Percentiles rank a stretch among this genome's conserved stretches.
These are phyloP conservation scores for Antechinus flavipes DNA, from an alignment of 2,113 vertebrate species.

Conservation along the genomic window DNA sequence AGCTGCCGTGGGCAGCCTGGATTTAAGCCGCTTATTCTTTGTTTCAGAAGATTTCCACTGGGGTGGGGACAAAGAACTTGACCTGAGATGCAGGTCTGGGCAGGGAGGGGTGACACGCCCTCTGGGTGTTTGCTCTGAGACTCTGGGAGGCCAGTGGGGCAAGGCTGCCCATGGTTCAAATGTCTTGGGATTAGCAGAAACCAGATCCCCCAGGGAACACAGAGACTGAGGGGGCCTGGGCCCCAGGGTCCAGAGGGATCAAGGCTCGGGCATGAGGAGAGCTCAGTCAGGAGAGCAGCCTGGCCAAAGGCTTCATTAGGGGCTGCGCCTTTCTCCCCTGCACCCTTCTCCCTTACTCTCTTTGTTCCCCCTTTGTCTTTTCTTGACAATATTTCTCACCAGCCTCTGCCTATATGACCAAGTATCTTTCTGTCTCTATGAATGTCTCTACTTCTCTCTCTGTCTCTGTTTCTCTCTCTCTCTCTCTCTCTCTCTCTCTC, in stretches of 20 bases:
- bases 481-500: neutral
- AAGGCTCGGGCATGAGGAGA: neutral
- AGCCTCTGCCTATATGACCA: neutral
- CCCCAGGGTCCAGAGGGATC: too few species aligned
- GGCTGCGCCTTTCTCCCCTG: neutral
- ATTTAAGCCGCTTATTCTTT: neutral
- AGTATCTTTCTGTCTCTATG: too few species aligned
- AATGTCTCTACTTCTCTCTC: neutral
- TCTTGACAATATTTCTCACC: neutral
- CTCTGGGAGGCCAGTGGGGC: neutral
- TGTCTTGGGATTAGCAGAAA: neutral
- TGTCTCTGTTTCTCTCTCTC: accelerated
- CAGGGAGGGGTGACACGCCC: neutral
- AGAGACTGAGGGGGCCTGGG: neutral
- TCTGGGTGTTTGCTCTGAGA: neutral
- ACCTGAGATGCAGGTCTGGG: neutral
- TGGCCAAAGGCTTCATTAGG: neutral
- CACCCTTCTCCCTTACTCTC: neutral
- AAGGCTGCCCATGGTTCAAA: neutral
- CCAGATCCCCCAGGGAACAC: neutral
- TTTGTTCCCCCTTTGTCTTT: neutral
- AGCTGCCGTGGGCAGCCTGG: too few species aligned
- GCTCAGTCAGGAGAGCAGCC: neutral
- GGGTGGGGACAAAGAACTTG: neutral
- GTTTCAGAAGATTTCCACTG: neutral